A percentile compares a stretch with the other conserved stretches of the same genome.
Evolutionary conservation across 2,113 vertebrate genomes (phyloP).

Genomic region (Ammodramus savannarum): DNA sequence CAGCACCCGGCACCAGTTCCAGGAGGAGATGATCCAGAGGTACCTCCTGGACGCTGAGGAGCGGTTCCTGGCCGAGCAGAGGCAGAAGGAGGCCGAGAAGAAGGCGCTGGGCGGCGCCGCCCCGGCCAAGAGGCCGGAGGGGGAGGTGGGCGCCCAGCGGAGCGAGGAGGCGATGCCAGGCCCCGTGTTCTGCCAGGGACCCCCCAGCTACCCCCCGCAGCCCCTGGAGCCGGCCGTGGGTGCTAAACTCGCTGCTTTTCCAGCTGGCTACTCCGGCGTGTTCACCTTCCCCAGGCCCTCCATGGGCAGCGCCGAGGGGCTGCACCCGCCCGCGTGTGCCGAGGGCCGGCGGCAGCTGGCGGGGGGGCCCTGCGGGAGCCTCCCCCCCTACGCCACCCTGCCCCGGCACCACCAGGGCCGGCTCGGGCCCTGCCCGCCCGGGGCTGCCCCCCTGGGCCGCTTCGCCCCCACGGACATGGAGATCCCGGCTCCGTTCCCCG

Average conservation of each 20-base stretch:
- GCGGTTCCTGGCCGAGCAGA: constrained; percentile 85
- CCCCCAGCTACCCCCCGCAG: not conserved
- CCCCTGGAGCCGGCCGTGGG: not conserved
- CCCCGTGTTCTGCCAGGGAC: constrained; percentile 58
- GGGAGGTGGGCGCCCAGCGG: not conserved
- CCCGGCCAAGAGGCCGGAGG: constrained; percentile 56
- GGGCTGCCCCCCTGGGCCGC: constrained; percentile 48
- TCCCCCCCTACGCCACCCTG: constrained; percentile 88
- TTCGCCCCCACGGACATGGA: constrained; percentile 67
- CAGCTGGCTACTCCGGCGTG: constrained; percentile 78
- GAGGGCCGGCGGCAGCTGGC: constrained; percentile 86
- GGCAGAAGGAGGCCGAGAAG: constrained; percentile 82
- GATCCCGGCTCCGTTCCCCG: constrained; percentile 49
- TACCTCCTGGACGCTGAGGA: constrained; percentile 91
- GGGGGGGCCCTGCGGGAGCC: constrained; percentile 75
- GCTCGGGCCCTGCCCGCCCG: constrained; percentile 56
- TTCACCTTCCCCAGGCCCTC: constrained; percentile 86
- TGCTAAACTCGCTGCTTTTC: constrained; percentile 35
- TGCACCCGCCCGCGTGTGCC: constrained; percentile 71
- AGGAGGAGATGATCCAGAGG: constrained; percentile 96
- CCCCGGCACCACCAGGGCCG: constrained; percentile 80
- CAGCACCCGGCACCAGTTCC: constrained; percentile 90
- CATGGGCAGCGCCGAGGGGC: constrained; percentile 33
- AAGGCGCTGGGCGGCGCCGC: constrained; percentile 47
- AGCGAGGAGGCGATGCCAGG: constrained; percentile 52